A percentile compares a stretch with the other conserved stretches of the same genome.
phyloP scores from a whole-genome alignment of 2,888 invertebrate species.

The Melieria crassipennis region DNA sequence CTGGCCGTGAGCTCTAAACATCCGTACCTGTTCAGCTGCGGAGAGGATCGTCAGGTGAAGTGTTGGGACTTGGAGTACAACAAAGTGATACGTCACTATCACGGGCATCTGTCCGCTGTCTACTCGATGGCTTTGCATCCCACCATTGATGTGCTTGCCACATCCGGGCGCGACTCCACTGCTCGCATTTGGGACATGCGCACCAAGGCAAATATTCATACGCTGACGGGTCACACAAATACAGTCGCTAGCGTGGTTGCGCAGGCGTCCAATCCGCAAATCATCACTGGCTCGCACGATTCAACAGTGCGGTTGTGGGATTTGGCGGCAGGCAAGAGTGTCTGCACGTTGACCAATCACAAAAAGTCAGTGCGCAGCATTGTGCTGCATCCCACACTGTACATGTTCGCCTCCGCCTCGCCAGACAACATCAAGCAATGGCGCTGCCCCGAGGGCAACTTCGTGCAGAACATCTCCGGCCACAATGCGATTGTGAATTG shows the following conservation, averaged over 20 bases:
- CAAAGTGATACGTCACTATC: conserved; percentile 97
- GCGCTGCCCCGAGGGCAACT: conserved; percentile 97
- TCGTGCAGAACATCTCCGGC: conserved; percentile 95
- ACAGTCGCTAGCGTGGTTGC: conserved; percentile 95
- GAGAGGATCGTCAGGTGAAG: conserved; percentile 98
- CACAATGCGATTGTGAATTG: conserved; percentile 98
- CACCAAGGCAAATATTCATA: conserved; percentile 98
- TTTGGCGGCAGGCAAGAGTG: conserved; percentile 92
- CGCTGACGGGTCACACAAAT: conserved; percentile 94
- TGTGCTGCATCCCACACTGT: conserved; percentile 78
- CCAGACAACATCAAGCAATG: conserved; percentile 99
- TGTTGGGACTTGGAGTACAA: conserved; percentile 99
- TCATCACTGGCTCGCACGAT: conserved; percentile 94
- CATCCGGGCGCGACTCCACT: conserved; percentile 95
- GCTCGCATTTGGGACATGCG: conserved; percentile 99
- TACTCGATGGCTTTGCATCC: conserved; percentile 90
- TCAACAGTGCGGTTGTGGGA: conserved; percentile 98
- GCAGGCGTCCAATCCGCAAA: conserved; percentile 94
- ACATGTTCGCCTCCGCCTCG: conserved; percentile 97
- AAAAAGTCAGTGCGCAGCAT: conserved; percentile 92
- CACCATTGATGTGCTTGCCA: conserved; percentile 91
- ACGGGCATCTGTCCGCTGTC: conserved; percentile 97
- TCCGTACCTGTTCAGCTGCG: conserved; percentile 98
- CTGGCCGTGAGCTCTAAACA: conserved; percentile 93
- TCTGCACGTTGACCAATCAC: conserved; percentile 96